Base-by-base conservation (phyloP, 2,888 invertebrate genomes). In the Acrobasis repandana region DNA sequence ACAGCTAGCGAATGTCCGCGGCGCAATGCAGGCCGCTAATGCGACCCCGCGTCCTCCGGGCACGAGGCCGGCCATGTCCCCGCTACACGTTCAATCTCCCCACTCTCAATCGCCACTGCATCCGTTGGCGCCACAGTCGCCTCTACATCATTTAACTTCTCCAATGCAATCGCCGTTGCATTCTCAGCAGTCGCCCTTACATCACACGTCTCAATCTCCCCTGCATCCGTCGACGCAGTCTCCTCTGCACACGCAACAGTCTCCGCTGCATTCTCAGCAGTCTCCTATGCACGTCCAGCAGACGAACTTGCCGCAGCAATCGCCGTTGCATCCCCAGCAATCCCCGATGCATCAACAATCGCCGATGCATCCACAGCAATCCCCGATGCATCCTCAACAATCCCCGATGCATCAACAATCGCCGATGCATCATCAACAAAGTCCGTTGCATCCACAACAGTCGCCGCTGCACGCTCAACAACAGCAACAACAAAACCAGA, bases 151-250 rank as follows among this genome's bases (percentile, higher is more conserved):
- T 61, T 62, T 81, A 56, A 80, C 85, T 2, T 85, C 87, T 1
- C 86, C 86, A 49, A 86, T 87, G 82, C 88, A 87, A 65, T 89
- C 89, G 9, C 89, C 89, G 14, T 69, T 89, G 65, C 89, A 89
- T 63, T 84, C 88, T n/a, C 89, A 88, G 61, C 89, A 89, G 61
- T 88, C 88, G 2, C 80, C 88, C 0, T 64, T 86, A 43, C 88
- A 88, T 63, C 85, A 88, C 64, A 80, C 85, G 20, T 74, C 86
- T 14, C 89, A 88, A 61, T 88, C 89, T 1, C 88, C 88, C 11
- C 65, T 85, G 51, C 88, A 90, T 66, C 76, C 81, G n/a, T 79
- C 86, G 47, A 85, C 85, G 9, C 90, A 90, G 60, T 89, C 89
- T 2, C 88, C 89, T 28, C 74, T 82, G n/a, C 89, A 90, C 62